Base-by-base conservation (phyloP, 2,113 vertebrate genomes). In the Callipepla californica region DNA sequence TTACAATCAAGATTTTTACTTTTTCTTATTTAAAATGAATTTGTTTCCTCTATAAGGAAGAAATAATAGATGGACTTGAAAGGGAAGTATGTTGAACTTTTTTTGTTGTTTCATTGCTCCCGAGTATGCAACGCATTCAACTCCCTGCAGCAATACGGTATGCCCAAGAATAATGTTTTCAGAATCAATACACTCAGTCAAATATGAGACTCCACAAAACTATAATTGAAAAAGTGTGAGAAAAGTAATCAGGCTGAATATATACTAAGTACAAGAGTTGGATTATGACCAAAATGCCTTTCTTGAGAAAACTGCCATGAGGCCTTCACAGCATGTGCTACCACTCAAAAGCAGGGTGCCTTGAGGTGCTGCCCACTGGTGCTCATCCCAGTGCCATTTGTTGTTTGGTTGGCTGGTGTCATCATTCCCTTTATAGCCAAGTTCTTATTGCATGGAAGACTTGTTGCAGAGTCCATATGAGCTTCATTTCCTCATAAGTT, bases 141-240 rank as follows among this genome's bases (percentile, higher is more conserved):
- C 75, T 96, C 85, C 82, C 90, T 89, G 76, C 78, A 94, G 84
- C 92, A 94, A 88, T 78, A 92, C 75, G 77, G 78, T 95, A 92
- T 82, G 66, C 80, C 55, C 53, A 58, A 78, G 83, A 87, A 96
- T 78, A 96, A 82, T 94, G 72, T 91, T 96, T 94, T 94, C 89
- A 88, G 75, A 93, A 94, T 94, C 91, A 92, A 92, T 95, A 87
- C 26, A 22, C 79, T n/a, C 77, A 94, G 82, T 86, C 4, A 0
- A 76, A 89, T 94, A 87, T 75, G 87, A 94, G 82, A 75, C 75
- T 87, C 84, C 53, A 83, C 68, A 89, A 91, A 81, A 62, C 36
- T 48, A 3, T 94, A 95, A 96, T 84, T 95, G 92, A 92, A 95
- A 94, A 73, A 77, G 34, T 65, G 84, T 69, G 50, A 84, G 79